A percentile compares a stretch with the other conserved stretches of the same genome.
Evolutionary conservation across 2,888 invertebrate species (phyloP).

Genomic region (Lordiphosa andalusiaca): DNA sequence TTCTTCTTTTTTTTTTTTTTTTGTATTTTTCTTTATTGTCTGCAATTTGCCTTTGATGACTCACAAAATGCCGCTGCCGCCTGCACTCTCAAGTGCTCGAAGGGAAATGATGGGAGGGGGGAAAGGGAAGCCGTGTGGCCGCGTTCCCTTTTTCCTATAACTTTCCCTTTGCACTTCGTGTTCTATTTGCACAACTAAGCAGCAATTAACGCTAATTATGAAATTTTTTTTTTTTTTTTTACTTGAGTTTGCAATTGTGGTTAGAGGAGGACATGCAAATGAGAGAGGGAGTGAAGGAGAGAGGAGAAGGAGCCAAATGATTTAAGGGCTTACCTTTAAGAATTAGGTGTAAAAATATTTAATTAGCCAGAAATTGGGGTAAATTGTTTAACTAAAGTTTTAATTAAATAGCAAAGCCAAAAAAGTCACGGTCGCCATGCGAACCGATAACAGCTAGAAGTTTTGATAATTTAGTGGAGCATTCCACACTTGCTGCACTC

Average conservation of each 20-base stretch:
- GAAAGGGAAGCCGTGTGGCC: neutral
- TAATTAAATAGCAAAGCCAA: too few relatives aligned
- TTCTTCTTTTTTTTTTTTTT: constrained; percentile 19
- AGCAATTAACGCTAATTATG: constrained; percentile 52
- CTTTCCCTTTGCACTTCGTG: constrained; percentile 7
- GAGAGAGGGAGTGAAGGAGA: too few relatives aligned
- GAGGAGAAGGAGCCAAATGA: too few relatives aligned
- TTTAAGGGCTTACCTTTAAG: too few relatives aligned
- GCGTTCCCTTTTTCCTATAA: constrained; percentile 9
- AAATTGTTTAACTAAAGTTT: too few relatives aligned
- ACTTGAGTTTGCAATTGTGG: constrained; percentile 19
- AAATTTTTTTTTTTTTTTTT: constrained; percentile 32
- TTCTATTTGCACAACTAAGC: constrained; percentile 43
- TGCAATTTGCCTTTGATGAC: constrained; percentile 40
- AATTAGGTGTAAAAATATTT: too few relatives aligned
- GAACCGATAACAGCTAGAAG: too few relatives aligned
- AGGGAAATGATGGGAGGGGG: neutral
- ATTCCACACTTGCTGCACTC: too few relatives aligned
- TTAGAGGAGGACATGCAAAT: constrained; percentile 3
- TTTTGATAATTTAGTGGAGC: too few relatives aligned
- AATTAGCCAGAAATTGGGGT: too few relatives aligned
- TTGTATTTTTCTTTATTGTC: constrained; percentile 17
- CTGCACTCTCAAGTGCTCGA: neutral
- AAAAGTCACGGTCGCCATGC: too few relatives aligned
- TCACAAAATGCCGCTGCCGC: constrained; percentile 37